phyloP scores from a whole-genome alignment of 53 echinoderm and acorn worm genomes.

The Stichopus horrens region DNA sequence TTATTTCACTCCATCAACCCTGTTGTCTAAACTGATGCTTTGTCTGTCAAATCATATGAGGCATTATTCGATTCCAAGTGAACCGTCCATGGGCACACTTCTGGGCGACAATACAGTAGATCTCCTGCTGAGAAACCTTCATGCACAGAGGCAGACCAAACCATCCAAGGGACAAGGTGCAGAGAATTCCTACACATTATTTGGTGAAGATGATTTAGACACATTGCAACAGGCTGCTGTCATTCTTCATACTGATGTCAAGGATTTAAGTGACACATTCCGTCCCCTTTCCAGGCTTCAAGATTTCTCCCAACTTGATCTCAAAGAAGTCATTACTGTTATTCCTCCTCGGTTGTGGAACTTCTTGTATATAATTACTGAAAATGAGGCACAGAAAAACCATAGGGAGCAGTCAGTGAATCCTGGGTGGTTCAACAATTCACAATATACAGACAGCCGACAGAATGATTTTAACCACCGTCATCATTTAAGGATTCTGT shows the following conservation, averaged over 20 bases:
- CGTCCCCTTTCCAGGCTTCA: no score
- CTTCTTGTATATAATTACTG: no score
- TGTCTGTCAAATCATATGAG: not conserved
- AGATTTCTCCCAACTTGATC: no score
- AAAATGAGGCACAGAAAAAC: no score
- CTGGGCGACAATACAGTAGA: constrained; percentile 17
- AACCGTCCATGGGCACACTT: constrained; percentile 6
- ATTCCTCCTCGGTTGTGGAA: no score
- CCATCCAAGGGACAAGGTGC: constrained; percentile 5
- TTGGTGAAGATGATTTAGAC: constrained; percentile 8
- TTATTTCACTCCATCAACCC: no score
- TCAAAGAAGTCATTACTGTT: no score
- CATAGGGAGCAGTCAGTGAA: no score
- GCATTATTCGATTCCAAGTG: not conserved
- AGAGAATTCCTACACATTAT: not conserved
- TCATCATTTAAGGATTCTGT: no score
- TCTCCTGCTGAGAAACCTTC: not conserved
- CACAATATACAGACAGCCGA: no score
- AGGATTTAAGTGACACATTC: not conserved
- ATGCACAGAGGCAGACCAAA: constrained; percentile 3
- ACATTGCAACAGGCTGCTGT: not conserved
- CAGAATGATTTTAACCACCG: no score
- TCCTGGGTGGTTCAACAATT: no score
- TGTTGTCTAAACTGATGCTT: constrained; percentile 4
- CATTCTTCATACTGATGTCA: not conserved